Percentiles rank a stretch among this genome's conserved stretches.
These are phyloP conservation scores for Cryptotis parvus DNA, from an alignment of 2,113 vertebrate genomes.

Conservation along the genomic window DNA sequence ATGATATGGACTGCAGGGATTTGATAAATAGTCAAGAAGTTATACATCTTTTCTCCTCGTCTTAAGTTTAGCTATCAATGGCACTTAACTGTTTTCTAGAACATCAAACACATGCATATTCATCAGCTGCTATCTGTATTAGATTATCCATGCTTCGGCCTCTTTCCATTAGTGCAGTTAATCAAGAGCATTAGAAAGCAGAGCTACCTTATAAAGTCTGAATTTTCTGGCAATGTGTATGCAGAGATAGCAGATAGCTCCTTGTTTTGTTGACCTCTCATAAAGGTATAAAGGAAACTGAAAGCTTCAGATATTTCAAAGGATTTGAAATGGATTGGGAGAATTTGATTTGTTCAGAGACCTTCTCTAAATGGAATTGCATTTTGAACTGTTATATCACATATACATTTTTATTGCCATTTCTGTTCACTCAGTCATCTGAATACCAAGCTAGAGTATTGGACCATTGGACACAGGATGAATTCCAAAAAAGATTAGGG, in stretches of 20 bases:
- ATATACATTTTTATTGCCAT: conserved; percentile 78
- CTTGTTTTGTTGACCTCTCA: conserved; percentile 58
- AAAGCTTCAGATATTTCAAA: conserved; percentile 60
- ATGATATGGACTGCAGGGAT: conserved; percentile 1
- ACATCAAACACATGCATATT: conserved; percentile 73
- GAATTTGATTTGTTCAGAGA: conserved; percentile 73
- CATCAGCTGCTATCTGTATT: conserved; percentile 61
- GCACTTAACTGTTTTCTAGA: conserved; percentile 59
- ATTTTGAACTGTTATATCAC: conserved; percentile 70
- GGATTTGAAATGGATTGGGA: conserved; percentile 66
- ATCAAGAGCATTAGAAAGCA: conserved; percentile 43
- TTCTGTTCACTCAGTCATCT: conserved; percentile 77
- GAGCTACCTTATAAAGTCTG: conserved; percentile 21
- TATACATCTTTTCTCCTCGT: conserved; percentile 34
- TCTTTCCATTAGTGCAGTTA: conserved; percentile 57
- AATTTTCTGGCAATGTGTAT: conserved; percentile 13
- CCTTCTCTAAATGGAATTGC: conserved; percentile 70
- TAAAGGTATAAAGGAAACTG: conserved; percentile 50
- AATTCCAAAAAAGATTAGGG: conserved; percentile 73
- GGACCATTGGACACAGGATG: conserved; percentile 67
- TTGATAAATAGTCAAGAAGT: conserved; percentile 12
- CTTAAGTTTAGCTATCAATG: conserved; percentile 42
- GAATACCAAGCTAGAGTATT: conserved; percentile 64
- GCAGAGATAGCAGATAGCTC: conserved; percentile 22
- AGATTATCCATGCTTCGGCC: conserved; percentile 68